phyloP scores from a whole-genome alignment of 2,113 vertebrate species.

The Excalfactoria chinensis region DNA sequence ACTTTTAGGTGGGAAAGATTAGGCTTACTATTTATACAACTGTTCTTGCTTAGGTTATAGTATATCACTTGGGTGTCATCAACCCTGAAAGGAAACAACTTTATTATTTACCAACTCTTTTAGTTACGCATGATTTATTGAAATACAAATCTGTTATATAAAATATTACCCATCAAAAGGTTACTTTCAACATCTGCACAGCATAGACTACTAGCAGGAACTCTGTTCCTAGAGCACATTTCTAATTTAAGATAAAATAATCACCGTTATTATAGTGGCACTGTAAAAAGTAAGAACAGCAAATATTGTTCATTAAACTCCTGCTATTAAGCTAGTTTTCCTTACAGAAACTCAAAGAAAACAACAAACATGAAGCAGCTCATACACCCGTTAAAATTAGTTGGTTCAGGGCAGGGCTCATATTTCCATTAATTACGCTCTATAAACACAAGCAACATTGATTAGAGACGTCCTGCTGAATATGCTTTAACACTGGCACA shows the following conservation, averaged over 20 bases:
- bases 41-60: neutral
- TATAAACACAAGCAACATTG: conserved; percentile 42
- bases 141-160: neutral
- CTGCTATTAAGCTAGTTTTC: neutral
- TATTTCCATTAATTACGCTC: conserved; percentile 45
- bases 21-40: neutral
- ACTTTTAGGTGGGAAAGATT: neutral
- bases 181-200: neutral
- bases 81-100: neutral
- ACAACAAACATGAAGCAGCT: neutral
- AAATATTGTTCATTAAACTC: neutral
- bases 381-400: neutral
- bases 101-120: neutral
- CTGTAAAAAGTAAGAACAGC: neutral
- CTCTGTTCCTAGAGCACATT: neutral
- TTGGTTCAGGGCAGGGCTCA: neutral
- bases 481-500: conserved; percentile 23
- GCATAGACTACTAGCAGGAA: neutral
- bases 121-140: neutral
- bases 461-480: conserved; percentile 51
- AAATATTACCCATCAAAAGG: neutral
- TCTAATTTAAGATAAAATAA: neutral
- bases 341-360: neutral
- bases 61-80: neutral
- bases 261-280: neutral